Base-by-base conservation (phyloP, 1,140 invertebrate species). In the Monochamus saltuarius region DNA sequence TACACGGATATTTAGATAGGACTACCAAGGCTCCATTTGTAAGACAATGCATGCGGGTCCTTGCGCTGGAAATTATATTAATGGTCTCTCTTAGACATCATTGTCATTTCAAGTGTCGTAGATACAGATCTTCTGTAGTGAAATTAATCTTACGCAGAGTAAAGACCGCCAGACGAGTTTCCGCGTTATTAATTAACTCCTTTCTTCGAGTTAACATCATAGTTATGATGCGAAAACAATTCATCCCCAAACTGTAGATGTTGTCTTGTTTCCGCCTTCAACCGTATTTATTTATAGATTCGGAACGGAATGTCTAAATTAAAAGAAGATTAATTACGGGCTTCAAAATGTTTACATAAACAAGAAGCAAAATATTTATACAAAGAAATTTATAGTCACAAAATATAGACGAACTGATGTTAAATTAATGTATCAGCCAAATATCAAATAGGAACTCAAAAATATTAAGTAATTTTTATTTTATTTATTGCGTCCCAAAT, bases 181-280 rank as follows among this genome's bases (percentile, higher is more conserved):
- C 50, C 64, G 55, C 55, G 43, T 66, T 62, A 62, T 66, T 66
- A 66, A 66, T 66, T 66, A 66, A 66, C 60, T 62, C 56, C 64
- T 66, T 66, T 66, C 60, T 60, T 66, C 56, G 46, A 40, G 56
- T 61, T 66, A 66, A 62, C 64, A 65, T 65, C 56, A 46, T 65
- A 60, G 64, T 65, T 65, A 62, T 61, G 60, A 56, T 56, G 45
- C 37, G 42, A 56, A 56, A 56, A 56, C 42, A 56, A 43, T 56
- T 17, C 45, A 42, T 56, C 53, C 45, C 14, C 22, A 34, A 50
- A 35, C n/a, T 4, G 22, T 34, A 17, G 7, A 11, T 6, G 11
- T 29, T 29, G 22, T 29, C 22, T 29, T 29, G 22, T 29, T 29
- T 29, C 22, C 22, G 22, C 22, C 22, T 29, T 6, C 22, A 29